Evolutionary conservation across 2,797 vertebrate genomes (phyloP).

Genomic region (Anniella stebbinsi): DNA sequence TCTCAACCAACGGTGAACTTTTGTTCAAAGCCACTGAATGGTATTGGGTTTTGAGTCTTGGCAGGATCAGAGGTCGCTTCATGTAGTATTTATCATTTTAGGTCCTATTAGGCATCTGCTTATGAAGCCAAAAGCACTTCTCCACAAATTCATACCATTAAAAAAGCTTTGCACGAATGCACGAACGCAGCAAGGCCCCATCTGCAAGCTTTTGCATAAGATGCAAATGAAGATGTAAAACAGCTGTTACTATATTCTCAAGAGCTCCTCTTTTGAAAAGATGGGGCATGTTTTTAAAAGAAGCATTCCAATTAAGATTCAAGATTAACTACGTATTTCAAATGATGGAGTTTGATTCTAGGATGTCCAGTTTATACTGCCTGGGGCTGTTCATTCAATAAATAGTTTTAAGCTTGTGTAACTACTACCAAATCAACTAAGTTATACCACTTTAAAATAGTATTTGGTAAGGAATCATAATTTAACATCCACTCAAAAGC

Average conservation of each 20-base stretch:
- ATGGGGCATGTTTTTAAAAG: slow-evolving; percentile 38
- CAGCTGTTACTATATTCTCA: slow-evolving; percentile 56
- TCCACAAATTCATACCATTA: slow-evolving; percentile 54
- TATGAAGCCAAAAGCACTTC: slow-evolving; percentile 51
- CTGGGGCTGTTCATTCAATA: slow-evolving; percentile 42
- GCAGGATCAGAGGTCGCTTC: slow-evolving; percentile 44
- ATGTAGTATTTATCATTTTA: slow-evolving; percentile 48
- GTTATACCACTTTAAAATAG: slow-evolving; percentile 13
- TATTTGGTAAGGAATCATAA: neutral
- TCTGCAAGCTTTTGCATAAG: slow-evolving; percentile 64
- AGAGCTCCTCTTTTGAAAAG: slow-evolving; percentile 47
- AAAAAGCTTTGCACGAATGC: slow-evolving; percentile 62
- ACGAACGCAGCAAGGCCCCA: slow-evolving; percentile 62
- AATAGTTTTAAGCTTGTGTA: slow-evolving; percentile 28
- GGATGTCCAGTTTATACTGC: slow-evolving; percentile 36
- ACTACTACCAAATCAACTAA: neutral
- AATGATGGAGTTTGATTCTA: slow-evolving; percentile 31
- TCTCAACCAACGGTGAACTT: neutral
- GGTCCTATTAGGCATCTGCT: slow-evolving; percentile 50
- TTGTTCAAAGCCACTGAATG: slow-evolving; percentile 40
- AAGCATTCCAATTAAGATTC: slow-evolving; percentile 53
- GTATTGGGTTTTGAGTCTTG: slow-evolving; percentile 42
- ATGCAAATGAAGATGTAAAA: slow-evolving; percentile 69
- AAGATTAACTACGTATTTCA: slow-evolving; percentile 37
- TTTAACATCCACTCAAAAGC: neutral